phyloP scores from a whole-genome alignment of 2,113 vertebrate species.

The Lampris incognitus region DNA sequence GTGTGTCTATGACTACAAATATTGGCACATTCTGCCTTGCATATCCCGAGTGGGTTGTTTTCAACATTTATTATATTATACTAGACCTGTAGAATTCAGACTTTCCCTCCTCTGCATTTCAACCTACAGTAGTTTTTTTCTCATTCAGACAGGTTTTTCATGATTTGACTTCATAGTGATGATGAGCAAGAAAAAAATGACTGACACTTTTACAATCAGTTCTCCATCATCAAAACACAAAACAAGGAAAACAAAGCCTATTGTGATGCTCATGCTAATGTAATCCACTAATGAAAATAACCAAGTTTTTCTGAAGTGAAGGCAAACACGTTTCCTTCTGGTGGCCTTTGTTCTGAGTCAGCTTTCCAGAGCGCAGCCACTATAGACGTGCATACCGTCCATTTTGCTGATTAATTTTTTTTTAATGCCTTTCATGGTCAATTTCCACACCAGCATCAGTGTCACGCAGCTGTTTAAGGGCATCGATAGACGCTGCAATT shows the following conservation, averaged over 20 bases:
- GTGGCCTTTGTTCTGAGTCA: constrained; percentile 18
- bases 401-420: constrained; percentile 14
- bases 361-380: constrained; percentile 13
- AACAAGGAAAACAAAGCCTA: not conserved
- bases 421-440: no score
- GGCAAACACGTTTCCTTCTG: constrained; percentile 34
- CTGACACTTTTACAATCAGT: no score
- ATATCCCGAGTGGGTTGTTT: no score
- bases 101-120: not conserved
- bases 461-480: constrained; percentile 42
- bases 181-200: not conserved
- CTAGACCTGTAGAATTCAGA: not conserved
- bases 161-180: not conserved
- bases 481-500: constrained; percentile 45
- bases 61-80: not conserved
- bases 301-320: constrained; percentile 52
- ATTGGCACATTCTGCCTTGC: not conserved
- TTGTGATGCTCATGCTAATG: constrained; percentile 68
- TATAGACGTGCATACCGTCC: constrained; percentile 22
- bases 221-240: no score
- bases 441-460: constrained; percentile 49
- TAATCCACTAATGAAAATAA: constrained; percentile 53
- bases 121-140: not conserved
- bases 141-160: not conserved
- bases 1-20: not conserved